Percentiles rank a stretch among this genome's conserved stretches.
phyloP scores from a whole-genome alignment of 2,888 invertebrate genomes.

The Galerucella calmariensis region DNA sequence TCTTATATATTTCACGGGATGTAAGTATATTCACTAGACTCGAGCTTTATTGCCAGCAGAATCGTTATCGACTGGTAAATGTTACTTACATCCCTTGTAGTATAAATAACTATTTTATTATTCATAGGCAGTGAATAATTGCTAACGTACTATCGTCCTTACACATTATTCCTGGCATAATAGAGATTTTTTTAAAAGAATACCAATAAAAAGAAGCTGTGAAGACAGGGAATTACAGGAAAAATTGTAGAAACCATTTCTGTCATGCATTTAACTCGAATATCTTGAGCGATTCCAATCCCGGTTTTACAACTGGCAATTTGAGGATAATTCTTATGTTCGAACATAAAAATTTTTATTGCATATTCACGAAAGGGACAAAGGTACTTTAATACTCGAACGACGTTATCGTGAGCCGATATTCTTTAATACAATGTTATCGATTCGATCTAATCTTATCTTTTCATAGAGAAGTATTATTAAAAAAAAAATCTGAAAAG shows the following conservation, averaged over 20 bases:
- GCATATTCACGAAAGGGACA: conserved; percentile 41
- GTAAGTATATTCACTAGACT: too few relatives aligned
- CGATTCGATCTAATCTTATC: conserved; percentile 20
- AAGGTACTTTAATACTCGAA: conserved; percentile 33
- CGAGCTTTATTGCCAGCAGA: too few relatives aligned
- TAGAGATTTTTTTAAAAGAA: neutral
- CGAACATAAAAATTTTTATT: conserved; percentile 42
- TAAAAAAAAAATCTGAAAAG: neutral
- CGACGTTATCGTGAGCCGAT: conserved; percentile 34
- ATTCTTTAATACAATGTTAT: conserved; percentile 35
- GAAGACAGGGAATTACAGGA: conserved; percentile 14
- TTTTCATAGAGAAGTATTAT: neutral
- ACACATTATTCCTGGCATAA: neutral
- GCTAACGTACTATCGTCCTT: too few relatives aligned
- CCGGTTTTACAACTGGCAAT: conserved; percentile 42
- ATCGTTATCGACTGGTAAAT: too few relatives aligned
- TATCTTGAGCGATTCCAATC: conserved; percentile 42
- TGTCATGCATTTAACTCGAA: conserved; percentile 20
- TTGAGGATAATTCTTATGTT: conserved; percentile 41
- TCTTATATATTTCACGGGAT: too few relatives aligned
- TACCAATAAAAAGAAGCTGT: neutral
- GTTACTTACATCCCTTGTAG: too few relatives aligned
- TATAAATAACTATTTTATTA: too few relatives aligned
- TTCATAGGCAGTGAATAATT: too few relatives aligned
- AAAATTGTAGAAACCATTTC: conserved; percentile 28